Base-by-base conservation (phyloP, 2,797 vertebrate species). In the Enteromius viviparus region DNA sequence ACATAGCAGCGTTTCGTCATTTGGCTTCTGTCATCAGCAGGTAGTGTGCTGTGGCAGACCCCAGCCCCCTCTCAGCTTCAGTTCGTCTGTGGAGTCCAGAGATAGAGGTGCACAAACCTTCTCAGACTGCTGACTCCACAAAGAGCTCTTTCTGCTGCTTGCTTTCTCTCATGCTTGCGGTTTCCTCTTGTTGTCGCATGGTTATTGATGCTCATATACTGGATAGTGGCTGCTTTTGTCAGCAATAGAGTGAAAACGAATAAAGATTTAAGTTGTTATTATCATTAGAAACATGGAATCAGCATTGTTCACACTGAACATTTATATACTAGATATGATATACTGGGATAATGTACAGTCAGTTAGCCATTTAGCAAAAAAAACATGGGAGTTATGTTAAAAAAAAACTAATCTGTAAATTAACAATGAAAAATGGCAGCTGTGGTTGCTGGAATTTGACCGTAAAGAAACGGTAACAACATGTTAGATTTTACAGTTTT, bases 11-110 rank as follows among this genome's bases (percentile, higher is more conserved):
- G 84, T 94, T 84, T 95, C 92, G 90, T 89, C 74, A 29, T 89
- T 45, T 90, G 93, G 92, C 92, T 92, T 92, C 89, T 93, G 90
- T 76, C 87, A 93, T 91, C 95, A 95, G 91, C 92, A 72, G 71
- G 75, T 37, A 40, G 37, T 42, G 42, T 45, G 42, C 42, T 45
- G 10, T 12, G 29, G 9, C 17, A 23, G 87, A 81, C 83, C 19
- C 53, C 32, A n/a, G 21, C 34, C 60, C 32, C 51, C 66, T 76
- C 9, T 53, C 21, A 12, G 4, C 23, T n/a, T 40, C 19, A n/a
- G 32, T 60, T 40, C 17, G 55, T 71, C 49, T 55, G 66, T 42
- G 68, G 60, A 64, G 65, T 76, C 40, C 40, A 58, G 70, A 77
- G 34, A 45, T 70, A 6, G 64, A 53, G 71, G 75, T 49, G 51